These are phyloP conservation scores for Sorex araneus DNA, from an alignment of 2,113 vertebrate species.

Conservation along the genomic window DNA sequence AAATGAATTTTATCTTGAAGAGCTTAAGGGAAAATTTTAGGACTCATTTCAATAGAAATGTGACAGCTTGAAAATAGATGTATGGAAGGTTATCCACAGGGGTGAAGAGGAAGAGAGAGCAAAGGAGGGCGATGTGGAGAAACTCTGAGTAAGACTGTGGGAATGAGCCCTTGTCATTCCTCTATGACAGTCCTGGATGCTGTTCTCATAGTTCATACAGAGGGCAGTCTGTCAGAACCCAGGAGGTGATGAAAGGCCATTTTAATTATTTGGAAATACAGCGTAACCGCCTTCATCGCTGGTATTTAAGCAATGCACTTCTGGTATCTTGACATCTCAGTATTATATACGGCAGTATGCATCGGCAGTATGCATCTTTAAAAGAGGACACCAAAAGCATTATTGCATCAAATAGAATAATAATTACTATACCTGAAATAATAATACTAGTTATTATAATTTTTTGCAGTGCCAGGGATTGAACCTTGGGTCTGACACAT, in stretches of 20 bases:
- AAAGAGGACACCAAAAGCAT: not conserved
- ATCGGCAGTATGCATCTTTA: not conserved
- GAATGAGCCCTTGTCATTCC: not conserved
- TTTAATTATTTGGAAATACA: slow-evolving; percentile 8
- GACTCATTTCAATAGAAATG: not conserved
- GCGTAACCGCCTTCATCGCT: not conserved
- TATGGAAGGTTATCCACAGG: no score
- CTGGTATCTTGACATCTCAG: not conserved
- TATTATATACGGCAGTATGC: not conserved
- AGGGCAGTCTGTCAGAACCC: not conserved
- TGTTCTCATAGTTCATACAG: not conserved
- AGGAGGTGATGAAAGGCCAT: not conserved
- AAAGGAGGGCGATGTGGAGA: not conserved
- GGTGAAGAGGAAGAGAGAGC: not conserved
- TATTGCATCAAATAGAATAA: not conserved
- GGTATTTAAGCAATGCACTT: slow-evolving; percentile 8
- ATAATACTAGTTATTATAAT: not conserved
- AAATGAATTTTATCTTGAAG: not conserved
- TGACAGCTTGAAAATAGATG: not conserved
- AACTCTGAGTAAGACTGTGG: not conserved
- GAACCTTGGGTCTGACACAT: no score
- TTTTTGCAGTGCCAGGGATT: no score
- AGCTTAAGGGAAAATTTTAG: not conserved
- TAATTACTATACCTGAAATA: not conserved
- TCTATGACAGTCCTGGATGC: not conserved